These are phyloP conservation scores for Cynopterus brachyotis DNA, from an alignment of 2,113 vertebrate genomes.

Conservation along the genomic window DNA sequence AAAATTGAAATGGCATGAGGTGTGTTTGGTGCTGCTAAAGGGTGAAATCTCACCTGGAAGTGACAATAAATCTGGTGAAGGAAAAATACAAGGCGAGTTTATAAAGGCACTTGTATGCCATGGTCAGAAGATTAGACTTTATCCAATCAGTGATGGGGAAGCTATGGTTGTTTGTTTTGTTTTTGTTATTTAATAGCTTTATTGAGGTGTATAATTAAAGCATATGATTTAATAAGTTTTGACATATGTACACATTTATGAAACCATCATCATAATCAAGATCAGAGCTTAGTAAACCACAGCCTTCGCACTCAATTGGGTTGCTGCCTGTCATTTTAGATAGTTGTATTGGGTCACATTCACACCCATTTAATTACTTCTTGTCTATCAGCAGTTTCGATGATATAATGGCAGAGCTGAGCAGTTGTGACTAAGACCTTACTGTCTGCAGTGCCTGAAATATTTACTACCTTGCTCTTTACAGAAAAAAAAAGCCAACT, in stretches of 20 bases:
- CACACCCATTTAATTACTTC: not conserved
- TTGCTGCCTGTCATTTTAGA: not conserved
- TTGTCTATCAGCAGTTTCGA: not conserved
- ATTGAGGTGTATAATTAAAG: not conserved
- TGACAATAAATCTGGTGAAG: too few relatives aligned
- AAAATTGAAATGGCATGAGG: not conserved
- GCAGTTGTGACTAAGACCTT: not conserved
- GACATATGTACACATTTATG: not conserved
- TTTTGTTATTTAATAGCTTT: not conserved
- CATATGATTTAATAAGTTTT: not conserved
- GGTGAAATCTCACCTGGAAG: not conserved
- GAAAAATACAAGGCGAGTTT: not conserved
- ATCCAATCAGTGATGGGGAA: not conserved
- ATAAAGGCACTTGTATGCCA: too few relatives aligned
- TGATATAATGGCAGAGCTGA: not conserved
- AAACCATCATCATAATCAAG: not conserved
- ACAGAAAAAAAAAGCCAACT: not conserved
- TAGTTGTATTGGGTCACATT: not conserved
- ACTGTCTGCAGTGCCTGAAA: not conserved
- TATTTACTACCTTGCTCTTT: not conserved
- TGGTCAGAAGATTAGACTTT: not conserved
- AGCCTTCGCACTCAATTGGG: not conserved
- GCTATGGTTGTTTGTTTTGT: not conserved
- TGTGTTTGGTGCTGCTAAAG: not conserved
- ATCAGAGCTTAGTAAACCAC: not conserved